phyloP scores from a whole-genome alignment of 35 echinoderm and acorn worm species.

The Strongylocentrotus purpuratus region DNA sequence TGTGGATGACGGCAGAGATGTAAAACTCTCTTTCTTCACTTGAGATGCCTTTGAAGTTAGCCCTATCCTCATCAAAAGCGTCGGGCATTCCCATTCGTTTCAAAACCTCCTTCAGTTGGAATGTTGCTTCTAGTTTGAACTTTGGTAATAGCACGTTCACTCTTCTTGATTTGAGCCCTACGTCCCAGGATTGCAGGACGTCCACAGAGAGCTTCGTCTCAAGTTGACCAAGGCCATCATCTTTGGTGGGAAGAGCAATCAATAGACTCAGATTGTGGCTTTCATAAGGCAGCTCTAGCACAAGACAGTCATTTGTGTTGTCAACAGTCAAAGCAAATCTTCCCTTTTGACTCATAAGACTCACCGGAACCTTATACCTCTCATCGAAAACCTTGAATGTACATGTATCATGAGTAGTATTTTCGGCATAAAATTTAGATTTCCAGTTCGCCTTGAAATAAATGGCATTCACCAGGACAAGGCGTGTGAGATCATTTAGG shows the following conservation, averaged over 20 bases:
- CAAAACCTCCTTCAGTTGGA: slow-evolving; percentile 44
- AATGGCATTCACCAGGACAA: no score
- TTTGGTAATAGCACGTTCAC: slow-evolving; percentile 67
- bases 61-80: slow-evolving; percentile 56
- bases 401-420: neutral
- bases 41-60: slow-evolving; percentile 65
- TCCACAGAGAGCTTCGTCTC: slow-evolving; percentile 2
- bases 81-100: no score
- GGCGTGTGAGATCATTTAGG: no score
- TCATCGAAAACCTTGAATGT: neutral
- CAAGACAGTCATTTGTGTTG: neutral
- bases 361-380: neutral
- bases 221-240: no score
- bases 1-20: neutral
- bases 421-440: no score
- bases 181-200: slow-evolving; percentile 54
- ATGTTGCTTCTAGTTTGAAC: slow-evolving; percentile 56
- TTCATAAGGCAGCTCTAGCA: no score
- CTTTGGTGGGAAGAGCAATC: no score
- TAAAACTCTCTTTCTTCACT: slow-evolving; percentile 22
- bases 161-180: neutral
- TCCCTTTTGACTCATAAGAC: slow-evolving; percentile 48
- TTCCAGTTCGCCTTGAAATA: no score
- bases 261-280: no score
- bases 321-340: slow-evolving; percentile 54